Evolutionary conservation across 2,888 invertebrate species (phyloP).

Genomic region (Ormyrus nitidulus): DNA sequence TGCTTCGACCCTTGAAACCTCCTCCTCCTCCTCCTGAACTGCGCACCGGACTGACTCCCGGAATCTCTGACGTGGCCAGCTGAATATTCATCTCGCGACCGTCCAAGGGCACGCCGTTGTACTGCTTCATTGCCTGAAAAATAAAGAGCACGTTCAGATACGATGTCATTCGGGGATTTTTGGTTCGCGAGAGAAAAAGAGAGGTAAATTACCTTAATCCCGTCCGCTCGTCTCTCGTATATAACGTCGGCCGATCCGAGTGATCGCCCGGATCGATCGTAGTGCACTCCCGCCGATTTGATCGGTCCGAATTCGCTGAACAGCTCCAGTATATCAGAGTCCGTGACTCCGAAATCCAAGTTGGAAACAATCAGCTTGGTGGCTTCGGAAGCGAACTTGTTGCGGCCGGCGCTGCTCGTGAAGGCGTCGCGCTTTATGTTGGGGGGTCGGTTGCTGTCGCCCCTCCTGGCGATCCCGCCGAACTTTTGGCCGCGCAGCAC

Average conservation of each 20-base stretch:
- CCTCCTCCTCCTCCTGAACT: constrained; percentile 38
- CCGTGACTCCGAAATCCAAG: constrained; percentile 97
- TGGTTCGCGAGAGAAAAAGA: background rate
- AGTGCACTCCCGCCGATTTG: constrained; percentile 96
- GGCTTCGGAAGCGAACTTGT: constrained; percentile 76
- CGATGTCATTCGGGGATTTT: background rate
- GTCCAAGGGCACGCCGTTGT: constrained; percentile 97
- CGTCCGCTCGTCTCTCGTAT: constrained; percentile 94
- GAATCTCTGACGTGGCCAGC: constrained; percentile 90
- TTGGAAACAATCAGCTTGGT: constrained; percentile 96
- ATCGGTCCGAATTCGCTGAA: constrained; percentile 98
- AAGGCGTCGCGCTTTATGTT: constrained; percentile 34
- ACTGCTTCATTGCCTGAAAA: constrained; percentile 91
- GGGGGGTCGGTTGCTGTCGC: background rate
- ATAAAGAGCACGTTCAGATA: background rate
- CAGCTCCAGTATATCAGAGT: constrained; percentile 96
- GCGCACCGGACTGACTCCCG: constrained; percentile 71
- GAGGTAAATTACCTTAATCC: constrained; percentile 79
- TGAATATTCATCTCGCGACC: constrained; percentile 97
- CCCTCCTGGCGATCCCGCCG: constrained; percentile 79
- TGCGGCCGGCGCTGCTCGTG: background rate
- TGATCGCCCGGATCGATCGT: constrained; percentile 96
- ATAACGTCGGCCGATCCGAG: constrained; percentile 98
- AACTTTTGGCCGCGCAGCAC: constrained; percentile 84
- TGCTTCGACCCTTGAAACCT: constrained; percentile 17